Percentiles rank a stretch among this genome's conserved stretches.
phyloP scores from a whole-genome alignment of 2,888 invertebrate genomes.

The Polymixis lichenea region DNA sequence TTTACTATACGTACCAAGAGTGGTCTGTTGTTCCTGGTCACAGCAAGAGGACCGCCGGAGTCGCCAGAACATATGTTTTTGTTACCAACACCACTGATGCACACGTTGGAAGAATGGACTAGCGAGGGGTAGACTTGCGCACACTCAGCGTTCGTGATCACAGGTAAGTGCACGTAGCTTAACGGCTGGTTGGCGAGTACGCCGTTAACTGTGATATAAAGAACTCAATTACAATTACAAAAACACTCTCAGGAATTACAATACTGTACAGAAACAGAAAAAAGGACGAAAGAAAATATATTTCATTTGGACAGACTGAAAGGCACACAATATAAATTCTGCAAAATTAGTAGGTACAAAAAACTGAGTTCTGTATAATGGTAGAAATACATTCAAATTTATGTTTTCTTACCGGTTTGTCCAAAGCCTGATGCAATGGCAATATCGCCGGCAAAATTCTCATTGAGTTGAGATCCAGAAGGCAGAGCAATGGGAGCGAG shows the following conservation, averaged over 20 bases:
- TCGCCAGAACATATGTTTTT: slow-evolving; percentile 76
- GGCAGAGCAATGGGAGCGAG: slow-evolving; percentile 69
- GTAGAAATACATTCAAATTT: background rate
- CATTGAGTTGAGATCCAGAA: slow-evolving; percentile 64
- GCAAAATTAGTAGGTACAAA: background rate
- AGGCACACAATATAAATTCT: background rate
- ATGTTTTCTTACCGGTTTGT: slow-evolving; percentile 8
- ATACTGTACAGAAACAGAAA: background rate
- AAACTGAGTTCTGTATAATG: background rate
- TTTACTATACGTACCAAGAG: slow-evolving; percentile 17
- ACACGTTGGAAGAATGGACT: slow-evolving; percentile 73
- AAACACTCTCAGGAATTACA: background rate
- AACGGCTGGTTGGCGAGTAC: slow-evolving; percentile 4
- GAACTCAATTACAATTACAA: background rate
- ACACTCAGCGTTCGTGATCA: slow-evolving; percentile 73
- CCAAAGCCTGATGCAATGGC: slow-evolving; percentile 81
- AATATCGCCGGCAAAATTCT: slow-evolving; percentile 68
- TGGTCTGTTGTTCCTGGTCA: slow-evolving; percentile 27
- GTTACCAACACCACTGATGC: slow-evolving; percentile 72
- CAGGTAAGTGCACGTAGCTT: slow-evolving; percentile 39
- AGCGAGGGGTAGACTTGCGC: slow-evolving; percentile 67
- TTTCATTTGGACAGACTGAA: background rate
- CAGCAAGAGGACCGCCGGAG: slow-evolving; percentile 80
- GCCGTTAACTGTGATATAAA: background rate
- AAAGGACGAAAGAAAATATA: background rate